Evolutionary conservation across 2,113 vertebrate genomes (phyloP).

Genomic region (Elephas maximus): DNA sequence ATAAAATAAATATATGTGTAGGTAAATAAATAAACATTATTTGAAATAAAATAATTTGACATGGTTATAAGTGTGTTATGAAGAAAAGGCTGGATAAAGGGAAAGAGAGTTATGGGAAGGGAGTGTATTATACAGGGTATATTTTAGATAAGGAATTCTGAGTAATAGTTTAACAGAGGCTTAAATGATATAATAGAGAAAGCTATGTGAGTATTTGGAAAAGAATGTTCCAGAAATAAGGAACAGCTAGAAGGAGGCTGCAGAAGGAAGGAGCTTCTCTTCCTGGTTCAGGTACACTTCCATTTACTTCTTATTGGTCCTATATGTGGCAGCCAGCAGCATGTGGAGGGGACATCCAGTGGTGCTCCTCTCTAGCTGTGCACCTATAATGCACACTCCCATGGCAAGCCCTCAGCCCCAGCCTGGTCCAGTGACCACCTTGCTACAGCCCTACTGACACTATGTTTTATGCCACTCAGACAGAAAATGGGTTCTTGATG

Average conservation of each 20-base stretch:
- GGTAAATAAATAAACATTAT: neutral
- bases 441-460: neutral
- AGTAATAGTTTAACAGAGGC: neutral
- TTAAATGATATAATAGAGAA: neutral
- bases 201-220: no score
- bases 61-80: neutral
- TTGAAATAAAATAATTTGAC: conserved; percentile 9
- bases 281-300: neutral
- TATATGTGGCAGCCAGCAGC: neutral
- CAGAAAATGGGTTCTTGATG: neutral
- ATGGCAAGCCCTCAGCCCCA: neutral
- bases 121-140: neutral
- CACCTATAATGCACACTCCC: neutral
- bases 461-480: neutral
- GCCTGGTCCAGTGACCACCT: neutral
- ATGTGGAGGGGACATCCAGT: neutral
- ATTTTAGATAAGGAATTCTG: neutral
- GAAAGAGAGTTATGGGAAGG: neutral
- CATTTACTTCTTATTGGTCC: neutral
- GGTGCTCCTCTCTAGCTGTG: neutral
- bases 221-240: no score
- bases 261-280: neutral
- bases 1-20: neutral
- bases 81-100: neutral
- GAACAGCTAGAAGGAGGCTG: no score